Conservation (phyloP, 2,888 invertebrate species). For the Drosophila incognita region DNA sequence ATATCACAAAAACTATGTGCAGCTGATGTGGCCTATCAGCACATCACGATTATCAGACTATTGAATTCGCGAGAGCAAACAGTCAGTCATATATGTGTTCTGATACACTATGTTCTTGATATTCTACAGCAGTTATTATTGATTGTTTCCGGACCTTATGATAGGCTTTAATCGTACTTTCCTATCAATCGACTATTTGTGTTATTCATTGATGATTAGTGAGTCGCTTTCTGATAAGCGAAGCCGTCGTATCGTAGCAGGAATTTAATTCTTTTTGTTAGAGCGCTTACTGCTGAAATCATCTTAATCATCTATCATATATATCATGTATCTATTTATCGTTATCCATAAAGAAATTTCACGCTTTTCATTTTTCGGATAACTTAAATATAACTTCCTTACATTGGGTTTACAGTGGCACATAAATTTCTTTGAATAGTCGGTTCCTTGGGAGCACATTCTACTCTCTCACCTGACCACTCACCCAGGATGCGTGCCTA, state of each 20-base stretch:
- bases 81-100: background rate
- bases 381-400: background rate
- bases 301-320: background rate
- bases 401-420: background rate
- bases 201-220: background rate
- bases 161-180: background rate
- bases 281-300: background rate
- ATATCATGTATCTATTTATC: background rate
- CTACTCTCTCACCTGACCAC: background rate
- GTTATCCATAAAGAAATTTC: background rate
- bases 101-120: background rate
- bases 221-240: background rate
- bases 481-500: conserved; percentile 49
- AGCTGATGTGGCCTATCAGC: conserved; percentile 51
- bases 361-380: background rate
- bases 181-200: background rate
- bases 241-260: background rate
- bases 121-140: background rate
- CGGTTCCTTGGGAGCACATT: conserved; percentile 3
- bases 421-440: background rate
- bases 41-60: conserved; percentile 53
- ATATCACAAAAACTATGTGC: conserved; percentile 65
- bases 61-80: conserved; percentile 23
- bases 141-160: background rate
- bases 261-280: background rate